Conservation (phyloP, 2,797 vertebrate genomes). For the Pseudomugil tenellus region DNA sequence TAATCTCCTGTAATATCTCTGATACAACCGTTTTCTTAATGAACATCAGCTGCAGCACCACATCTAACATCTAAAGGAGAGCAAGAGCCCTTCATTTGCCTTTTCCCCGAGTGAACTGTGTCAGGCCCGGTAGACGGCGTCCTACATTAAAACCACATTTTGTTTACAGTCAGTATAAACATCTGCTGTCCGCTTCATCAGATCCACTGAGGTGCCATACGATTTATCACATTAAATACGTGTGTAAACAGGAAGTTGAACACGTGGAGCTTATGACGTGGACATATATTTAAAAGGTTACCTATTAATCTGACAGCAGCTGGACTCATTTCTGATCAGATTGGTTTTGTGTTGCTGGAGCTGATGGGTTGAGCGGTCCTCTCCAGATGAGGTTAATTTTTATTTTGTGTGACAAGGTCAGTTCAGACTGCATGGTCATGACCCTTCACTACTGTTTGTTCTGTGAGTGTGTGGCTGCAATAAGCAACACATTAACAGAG, state of each 20-base stretch:
- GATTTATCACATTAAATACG: no score
- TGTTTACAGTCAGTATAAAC: neutral
- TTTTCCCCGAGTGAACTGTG: neutral
- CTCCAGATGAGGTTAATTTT: constrained; percentile 52
- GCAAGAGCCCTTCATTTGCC: neutral
- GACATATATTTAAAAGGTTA: neutral
- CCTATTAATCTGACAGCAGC: constrained; percentile 7
- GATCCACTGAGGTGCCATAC: no score
- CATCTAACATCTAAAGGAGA: neutral
- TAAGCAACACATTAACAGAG: constrained; percentile 48
- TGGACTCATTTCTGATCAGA: constrained; percentile 11
- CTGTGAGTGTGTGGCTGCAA: constrained; percentile 3
- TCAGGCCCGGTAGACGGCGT: neutral
- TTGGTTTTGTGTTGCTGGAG: constrained; percentile 46
- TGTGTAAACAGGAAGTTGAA: no score
- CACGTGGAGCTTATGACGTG: no score
- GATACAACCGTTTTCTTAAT: neutral
- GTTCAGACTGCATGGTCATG: constrained; percentile 8
- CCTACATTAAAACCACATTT: constrained; percentile 6
- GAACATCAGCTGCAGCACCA: neutral
- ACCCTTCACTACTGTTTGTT: constrained; percentile 1
- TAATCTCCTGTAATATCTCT: neutral
- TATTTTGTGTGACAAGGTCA: constrained; percentile 33
- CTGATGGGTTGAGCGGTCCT: constrained; percentile 20
- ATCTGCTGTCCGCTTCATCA: no score